Conservation (phyloP, 2,797 vertebrate species). For the Parauchenoglanis punctatus region DNA sequence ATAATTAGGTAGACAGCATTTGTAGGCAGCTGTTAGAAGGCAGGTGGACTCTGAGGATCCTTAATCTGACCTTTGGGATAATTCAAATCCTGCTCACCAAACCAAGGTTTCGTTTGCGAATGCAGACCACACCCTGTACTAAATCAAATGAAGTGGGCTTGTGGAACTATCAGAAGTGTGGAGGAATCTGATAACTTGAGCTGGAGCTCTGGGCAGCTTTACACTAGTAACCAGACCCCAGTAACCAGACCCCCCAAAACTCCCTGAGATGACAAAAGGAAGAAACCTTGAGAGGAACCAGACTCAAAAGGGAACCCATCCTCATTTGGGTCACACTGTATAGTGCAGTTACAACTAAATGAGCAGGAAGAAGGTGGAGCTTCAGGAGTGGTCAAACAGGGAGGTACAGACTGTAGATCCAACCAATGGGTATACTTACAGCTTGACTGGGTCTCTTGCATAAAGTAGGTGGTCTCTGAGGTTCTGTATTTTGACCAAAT, state of each 20-base stretch:
- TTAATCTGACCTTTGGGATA: not conserved
- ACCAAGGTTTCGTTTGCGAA: not conserved
- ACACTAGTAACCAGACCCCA: not conserved
- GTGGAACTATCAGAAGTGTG: not conserved
- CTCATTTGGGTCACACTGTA: too few species aligned
- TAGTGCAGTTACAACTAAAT: too few species aligned
- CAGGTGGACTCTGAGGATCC: not conserved
- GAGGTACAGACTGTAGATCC: not conserved
- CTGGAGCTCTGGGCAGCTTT: not conserved
- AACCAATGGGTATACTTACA: not conserved
- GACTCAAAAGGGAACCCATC: too few species aligned
- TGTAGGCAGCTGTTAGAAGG: not conserved
- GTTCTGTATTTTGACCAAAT: not conserved
- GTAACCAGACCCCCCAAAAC: too few species aligned
- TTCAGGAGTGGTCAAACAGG: not conserved
- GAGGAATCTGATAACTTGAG: not conserved
- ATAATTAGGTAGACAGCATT: not conserved
- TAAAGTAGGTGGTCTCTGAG: not conserved
- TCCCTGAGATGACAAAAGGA: too few species aligned
- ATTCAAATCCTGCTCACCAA: not conserved
- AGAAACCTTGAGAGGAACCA: too few species aligned
- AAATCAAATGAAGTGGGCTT: not conserved
- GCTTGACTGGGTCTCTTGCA: not conserved
- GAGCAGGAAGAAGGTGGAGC: not conserved
- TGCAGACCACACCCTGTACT: not conserved